Evolutionary conservation across 2,888 invertebrate species (phyloP), one percentile per base, ranked within the genome.

Genomic region (Plebejus argus): DNA sequence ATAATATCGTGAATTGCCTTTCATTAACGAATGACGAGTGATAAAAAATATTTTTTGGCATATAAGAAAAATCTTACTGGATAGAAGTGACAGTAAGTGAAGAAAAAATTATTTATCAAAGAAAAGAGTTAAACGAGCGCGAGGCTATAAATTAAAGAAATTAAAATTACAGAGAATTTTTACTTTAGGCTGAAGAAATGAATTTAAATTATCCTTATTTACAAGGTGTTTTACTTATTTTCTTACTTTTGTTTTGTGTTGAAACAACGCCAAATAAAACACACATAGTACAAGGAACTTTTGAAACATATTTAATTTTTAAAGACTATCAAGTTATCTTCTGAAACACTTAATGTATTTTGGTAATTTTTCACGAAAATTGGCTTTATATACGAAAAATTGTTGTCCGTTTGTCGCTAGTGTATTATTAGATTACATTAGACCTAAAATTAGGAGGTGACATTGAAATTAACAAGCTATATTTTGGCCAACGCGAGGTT

Each of bases 371-470:
- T 74, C 28, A 49, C 74, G 49, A 53, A 74, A 49, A 74, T 28
- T 18, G 28, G 5, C 23, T 49, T 74, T 74, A 74, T 74, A 74
- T 49, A 74, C 66, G 74, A 12, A 45, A 39, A 23, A 2, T 81
- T 78, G 45, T 6, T 74, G 53, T 53, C 3, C 7, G 28, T 49
- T 53, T 53, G 53, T 49, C 28, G 23, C 12, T 28, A 6, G 28
- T 53, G 18, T 74, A 53, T 74, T 45, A 74, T 74, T 74, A 74
- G 20, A 53, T 74, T 49, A 53, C 49, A 74, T 28, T 18, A 74
- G 23, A 53, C 66, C 66, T 66, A 18, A 28, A 28, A 74, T 74
- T 74, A 74, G 72, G 23, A 35, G 35, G 35, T 72, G 72, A 45
- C 72, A 72, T 72, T 72, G 28, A 74, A 66, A 74, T 39, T 53